These are phyloP conservation scores for Latrodectus hesperus DNA, from an alignment of 2,888 invertebrate species.

Conservation along the genomic window DNA sequence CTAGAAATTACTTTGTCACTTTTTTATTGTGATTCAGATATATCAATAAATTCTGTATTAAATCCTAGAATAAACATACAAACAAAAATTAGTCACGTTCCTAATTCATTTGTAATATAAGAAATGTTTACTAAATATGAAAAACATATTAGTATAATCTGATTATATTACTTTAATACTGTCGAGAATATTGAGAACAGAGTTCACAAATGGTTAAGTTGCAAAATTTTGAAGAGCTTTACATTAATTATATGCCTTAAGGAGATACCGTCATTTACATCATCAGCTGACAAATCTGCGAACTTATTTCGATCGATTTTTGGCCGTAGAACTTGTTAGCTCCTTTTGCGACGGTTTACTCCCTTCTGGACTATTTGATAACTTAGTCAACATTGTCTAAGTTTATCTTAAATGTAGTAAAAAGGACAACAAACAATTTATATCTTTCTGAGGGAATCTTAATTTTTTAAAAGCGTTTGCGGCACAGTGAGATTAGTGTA, in stretches of 20 bases:
- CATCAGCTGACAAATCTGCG: conserved; percentile 12
- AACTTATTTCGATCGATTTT: background rate
- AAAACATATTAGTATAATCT: no score
- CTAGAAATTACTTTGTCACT: no score
- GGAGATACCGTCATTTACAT: conserved; percentile 39
- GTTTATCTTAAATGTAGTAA: background rate
- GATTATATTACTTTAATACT: no score
- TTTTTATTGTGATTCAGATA: no score
- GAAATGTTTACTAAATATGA: no score
- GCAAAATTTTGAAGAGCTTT: conserved; percentile 39
- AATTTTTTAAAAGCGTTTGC: background rate
- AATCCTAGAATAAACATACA: no score
- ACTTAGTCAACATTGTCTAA: background rate
- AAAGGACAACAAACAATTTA: background rate
- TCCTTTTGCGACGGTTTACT: background rate
- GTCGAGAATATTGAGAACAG: background rate
- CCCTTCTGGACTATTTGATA: background rate
- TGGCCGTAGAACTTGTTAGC: background rate
- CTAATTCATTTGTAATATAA: no score
- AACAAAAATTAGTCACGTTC: no score
- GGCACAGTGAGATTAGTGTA: no score
- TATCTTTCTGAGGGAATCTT: background rate
- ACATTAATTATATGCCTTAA: conserved; percentile 66
- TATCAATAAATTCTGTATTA: no score
- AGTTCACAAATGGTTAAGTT: background rate